Conservation (phyloP, 2,113 vertebrate genomes). For the Neogale vison region DNA sequence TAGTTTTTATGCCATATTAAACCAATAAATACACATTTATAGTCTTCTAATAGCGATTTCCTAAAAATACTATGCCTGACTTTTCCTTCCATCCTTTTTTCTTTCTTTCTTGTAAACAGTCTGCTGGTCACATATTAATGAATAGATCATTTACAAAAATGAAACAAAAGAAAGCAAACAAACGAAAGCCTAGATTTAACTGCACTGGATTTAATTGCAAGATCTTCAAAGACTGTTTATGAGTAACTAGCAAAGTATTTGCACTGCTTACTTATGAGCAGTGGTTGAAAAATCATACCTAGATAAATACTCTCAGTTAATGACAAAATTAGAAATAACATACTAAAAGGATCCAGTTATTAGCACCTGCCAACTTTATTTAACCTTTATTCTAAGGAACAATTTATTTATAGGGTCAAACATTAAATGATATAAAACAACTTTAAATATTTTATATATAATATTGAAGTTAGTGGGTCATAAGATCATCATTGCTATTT, state of each 20-base stretch:
- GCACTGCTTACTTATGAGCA: not conserved
- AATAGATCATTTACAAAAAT: slow-evolving; percentile 8
- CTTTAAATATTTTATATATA: not conserved
- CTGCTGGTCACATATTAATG: not conserved
- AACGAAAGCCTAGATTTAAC: not conserved
- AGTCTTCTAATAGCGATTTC: not conserved
- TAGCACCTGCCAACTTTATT: not conserved
- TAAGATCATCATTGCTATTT: not conserved
- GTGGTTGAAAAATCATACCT: slow-evolving; percentile 54
- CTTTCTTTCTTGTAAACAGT: not conserved
- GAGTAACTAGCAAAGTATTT: not conserved
- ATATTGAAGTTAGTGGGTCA: not conserved
- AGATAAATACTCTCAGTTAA: slow-evolving; percentile 17
- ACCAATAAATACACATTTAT: not conserved
- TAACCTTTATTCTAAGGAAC: not conserved
- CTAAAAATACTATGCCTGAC: not conserved
- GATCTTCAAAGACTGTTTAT: not conserved
- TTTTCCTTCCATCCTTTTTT: not conserved
- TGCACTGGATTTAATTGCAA: not conserved
- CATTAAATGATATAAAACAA: not conserved
- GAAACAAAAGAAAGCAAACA: not conserved
- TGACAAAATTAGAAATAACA: not conserved
- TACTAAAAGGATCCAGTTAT: not conserved
- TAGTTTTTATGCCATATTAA: not conserved
- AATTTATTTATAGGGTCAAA: not conserved